Base-by-base conservation (phyloP, 2,888 invertebrate genomes). In the Sialis fuliginosa region DNA sequence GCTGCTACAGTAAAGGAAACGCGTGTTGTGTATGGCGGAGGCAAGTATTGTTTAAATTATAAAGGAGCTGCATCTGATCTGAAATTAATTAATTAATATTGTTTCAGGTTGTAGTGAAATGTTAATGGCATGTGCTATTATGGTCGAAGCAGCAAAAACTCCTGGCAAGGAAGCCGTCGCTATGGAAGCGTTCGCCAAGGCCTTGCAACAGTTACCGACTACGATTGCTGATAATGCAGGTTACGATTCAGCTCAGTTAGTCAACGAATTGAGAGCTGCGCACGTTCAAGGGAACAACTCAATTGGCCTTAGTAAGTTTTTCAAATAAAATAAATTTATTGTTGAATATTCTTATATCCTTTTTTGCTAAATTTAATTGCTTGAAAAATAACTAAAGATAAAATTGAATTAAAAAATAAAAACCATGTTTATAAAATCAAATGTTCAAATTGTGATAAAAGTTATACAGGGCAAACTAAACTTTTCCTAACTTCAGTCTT, bases 161-260 rank as follows among this genome's bases (percentile, higher is more conserved):
- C 76, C 96, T 1, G 97, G 97, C 55, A 98, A 99, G 68, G 96
- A 98, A 69, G 82, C 97, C 2, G 83, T 95, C 10, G 98, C 97
- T 0, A 91, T 92, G 72, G 97, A 98, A 66, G 81, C 95, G 0
- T 97, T 90, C 70, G 91, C 90, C 33, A 75, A 76, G 43, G 93
- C 98, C 12, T 74, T 99, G 42, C 75, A 84, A 50, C 77, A 90
- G 56, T 70, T 99, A 55, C 98, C 98, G 1, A 89, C 88, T 22
- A 88, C 89, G 48, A 96, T 99, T 52, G 93, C 96, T 35, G 98
- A 99, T 66, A 99, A 99, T 68, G 98, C 91, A 49, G 98, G 98
- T 49, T 95, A 88, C 63, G 98, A 99, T 70, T 93, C 95, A 41
- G 90, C 96, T 1, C 91, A 96, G 57, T 73, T 96, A 51, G 73